These are phyloP conservation scores for Plotosus lineatus DNA, from an alignment of 2,113 vertebrate species.

Conservation along the genomic window DNA sequence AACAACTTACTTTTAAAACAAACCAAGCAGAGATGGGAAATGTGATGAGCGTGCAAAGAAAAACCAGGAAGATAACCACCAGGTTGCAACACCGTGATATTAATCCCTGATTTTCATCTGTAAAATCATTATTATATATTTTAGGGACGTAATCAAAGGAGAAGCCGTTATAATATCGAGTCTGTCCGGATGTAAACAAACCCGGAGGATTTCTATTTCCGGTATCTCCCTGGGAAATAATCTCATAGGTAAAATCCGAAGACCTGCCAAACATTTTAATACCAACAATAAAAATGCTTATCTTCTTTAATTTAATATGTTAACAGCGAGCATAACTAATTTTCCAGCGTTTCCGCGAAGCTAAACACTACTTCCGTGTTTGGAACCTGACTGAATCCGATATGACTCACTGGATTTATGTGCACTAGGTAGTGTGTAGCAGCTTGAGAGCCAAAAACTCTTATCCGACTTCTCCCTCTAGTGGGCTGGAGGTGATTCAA, in stretches of 20 bases:
- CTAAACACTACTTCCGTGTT: slow-evolving; percentile 56
- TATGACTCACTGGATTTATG: not conserved
- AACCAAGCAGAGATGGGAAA: slow-evolving; percentile 90
- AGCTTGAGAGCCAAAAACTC: not conserved
- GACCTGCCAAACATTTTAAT: slow-evolving; percentile 70
- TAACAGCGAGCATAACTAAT: not conserved
- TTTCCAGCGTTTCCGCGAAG: not conserved
- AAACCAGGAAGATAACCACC: slow-evolving; percentile 77
- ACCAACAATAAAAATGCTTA: not conserved
- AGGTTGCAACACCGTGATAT: slow-evolving; percentile 83
- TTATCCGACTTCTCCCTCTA: not conserved
- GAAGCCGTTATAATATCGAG: slow-evolving; percentile 60
- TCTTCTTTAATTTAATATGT: too few species aligned
- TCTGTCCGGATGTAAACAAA: slow-evolving; percentile 65
- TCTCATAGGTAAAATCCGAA: slow-evolving; percentile 69
- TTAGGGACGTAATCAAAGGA: slow-evolving; percentile 75
- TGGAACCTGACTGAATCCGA: not conserved
- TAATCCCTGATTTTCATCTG: slow-evolving; percentile 79
- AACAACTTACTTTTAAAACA: slow-evolving; percentile 81
- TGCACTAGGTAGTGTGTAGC: not conserved
- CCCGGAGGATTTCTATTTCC: slow-evolving; percentile 68
- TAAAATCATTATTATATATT: slow-evolving; percentile 65
- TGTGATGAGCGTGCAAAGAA: slow-evolving; percentile 75
- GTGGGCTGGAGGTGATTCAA: not conserved
- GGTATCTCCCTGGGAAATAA: slow-evolving; percentile 74